Evolutionary conservation across 2,797 vertebrate species (phyloP).

Genomic region (Catamblyrhynchus diadema): DNA sequence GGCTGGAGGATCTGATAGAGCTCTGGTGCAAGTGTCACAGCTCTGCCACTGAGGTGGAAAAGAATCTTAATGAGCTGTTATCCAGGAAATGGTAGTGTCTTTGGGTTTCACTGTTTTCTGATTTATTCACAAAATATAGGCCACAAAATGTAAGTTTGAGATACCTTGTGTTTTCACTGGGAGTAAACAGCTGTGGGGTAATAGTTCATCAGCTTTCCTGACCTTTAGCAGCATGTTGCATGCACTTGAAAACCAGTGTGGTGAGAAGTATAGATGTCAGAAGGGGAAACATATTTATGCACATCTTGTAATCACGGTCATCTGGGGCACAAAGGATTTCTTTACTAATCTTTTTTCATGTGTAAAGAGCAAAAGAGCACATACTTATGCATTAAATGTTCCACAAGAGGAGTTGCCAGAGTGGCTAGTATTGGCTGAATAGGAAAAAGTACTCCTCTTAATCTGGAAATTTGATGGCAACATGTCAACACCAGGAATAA

Average conservation of each 20-base stretch:
- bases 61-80: constrained; percentile 45
- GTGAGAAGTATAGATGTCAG: not conserved
- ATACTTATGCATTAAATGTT: not conserved
- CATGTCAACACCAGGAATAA: not conserved
- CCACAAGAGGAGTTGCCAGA: not conserved
- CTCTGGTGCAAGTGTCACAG: constrained; percentile 49
- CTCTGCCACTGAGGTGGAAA: constrained; percentile 36
- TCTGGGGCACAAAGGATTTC: not conserved
- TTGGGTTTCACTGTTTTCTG: not conserved
- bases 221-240: not conserved
- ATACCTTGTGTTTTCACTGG: not conserved
- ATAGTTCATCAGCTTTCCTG: not conserved
- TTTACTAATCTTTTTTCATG: not conserved
- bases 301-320: not conserved
- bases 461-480: not conserved
- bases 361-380: not conserved
- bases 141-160: not conserved
- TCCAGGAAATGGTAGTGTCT: not conserved
- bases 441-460: not conserved
- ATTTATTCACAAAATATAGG: not conserved
- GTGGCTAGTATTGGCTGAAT: not conserved
- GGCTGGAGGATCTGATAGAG: constrained; percentile 38
- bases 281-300: not conserved
- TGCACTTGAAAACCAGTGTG: not conserved
- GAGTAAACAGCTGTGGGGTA: not conserved